Evolutionary conservation across 2,888 invertebrate genomes (phyloP), one percentile per base, ranked within the genome.

Genomic region (Archips xylosteana): DNA sequence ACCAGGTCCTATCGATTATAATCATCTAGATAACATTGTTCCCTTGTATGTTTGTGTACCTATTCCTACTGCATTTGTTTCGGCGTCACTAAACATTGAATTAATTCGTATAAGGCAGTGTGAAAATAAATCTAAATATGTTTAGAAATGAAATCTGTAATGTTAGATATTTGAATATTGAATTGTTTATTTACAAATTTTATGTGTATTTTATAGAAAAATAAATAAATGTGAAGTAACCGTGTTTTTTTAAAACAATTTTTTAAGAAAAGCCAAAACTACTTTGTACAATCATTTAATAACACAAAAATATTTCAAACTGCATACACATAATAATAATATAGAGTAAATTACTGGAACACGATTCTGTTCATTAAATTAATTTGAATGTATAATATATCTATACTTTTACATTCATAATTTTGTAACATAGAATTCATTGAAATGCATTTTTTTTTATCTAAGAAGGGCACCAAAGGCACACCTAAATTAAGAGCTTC

Each of bases 181-280:
- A 92, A 94, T 91, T 92, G 93, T 91, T 94, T 94, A 94, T 94
- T 94, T 94, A 94, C 93, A 94, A 92, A 93, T 89, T 92, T 91
- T 93, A 94, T 92, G 94, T 94, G 94, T 94, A 93, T 94, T 94
- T 94, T 94, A 89, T 92, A 94, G 87, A 90, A 94, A 94, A 94
- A 91, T 91, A 91, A 92, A 92, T 85, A 88, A 88, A 90, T 85
- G 77, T 76, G 82, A 83, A 83, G 80, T 74, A 83, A 75, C 68
- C 70, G 76, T 45, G 77, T 82, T 82, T 79, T 85, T 75, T 79
- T 79, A 84, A 39, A 39, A 4, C 39, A 1, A 68, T 57, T 66
- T 63, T 70, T 59, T 69, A 61, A 59, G 6, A 23, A 13, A 63
- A 47, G 13, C 62, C 23, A 3, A 6, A 32, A 64, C 54, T 74